phyloP scores from a whole-genome alignment of 2,797 vertebrate genomes.

The Alca torda region DNA sequence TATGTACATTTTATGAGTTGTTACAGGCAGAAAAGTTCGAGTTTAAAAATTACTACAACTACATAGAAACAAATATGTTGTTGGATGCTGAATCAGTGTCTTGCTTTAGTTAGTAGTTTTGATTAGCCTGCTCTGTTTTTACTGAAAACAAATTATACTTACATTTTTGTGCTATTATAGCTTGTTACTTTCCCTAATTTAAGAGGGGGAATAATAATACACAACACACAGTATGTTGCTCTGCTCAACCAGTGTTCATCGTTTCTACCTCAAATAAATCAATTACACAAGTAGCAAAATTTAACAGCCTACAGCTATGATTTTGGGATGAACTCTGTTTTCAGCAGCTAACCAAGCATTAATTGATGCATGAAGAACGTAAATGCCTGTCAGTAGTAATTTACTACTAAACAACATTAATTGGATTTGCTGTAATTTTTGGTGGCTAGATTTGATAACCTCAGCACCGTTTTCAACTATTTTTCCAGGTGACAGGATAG shows the following conservation, averaged over 20 bases:
- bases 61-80: background rate
- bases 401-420: conserved; percentile 57
- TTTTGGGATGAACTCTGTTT: conserved; percentile 65
- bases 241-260: conserved; percentile 2
- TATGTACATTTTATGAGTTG: background rate
- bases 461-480: conserved; percentile 34
- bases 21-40: background rate
- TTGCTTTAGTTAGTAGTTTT: background rate
- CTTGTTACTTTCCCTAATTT: conserved; percentile 16
- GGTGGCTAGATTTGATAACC: conserved; percentile 51
- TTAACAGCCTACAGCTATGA: conserved; percentile 44
- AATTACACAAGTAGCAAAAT: conserved; percentile 59
- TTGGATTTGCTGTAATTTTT: conserved; percentile 54
- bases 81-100: background rate
- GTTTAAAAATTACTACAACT: background rate
- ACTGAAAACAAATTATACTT: conserved; percentile 6
- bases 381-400: conserved; percentile 62
- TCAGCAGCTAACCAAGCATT: conserved; percentile 49
- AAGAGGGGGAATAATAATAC: conserved; percentile 21
- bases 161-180: background rate
- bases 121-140: background rate
- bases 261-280: conserved; percentile 51
- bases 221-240: background rate
- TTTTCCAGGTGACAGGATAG: conserved; percentile 45
- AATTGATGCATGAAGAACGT: conserved; percentile 55